These are phyloP conservation scores for Tenebrosternarchus preto DNA, from an alignment of 2,113 vertebrate species.

Conservation along the genomic window DNA sequence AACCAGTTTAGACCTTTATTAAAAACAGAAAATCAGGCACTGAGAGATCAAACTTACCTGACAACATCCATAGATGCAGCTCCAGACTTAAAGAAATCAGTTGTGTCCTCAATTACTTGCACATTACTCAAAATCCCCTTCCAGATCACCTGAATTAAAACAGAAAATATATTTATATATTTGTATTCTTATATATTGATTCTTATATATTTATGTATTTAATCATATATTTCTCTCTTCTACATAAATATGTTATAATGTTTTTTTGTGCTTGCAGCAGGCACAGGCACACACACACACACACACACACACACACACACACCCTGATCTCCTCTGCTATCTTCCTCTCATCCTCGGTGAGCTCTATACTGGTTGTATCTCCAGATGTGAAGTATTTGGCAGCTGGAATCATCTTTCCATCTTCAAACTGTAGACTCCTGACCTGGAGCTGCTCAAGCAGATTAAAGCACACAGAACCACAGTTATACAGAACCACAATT, in stretches of 20 bases:
- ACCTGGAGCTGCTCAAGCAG: constrained; percentile 75
- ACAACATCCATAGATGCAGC: constrained; percentile 89
- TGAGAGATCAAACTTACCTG: constrained; percentile 68
- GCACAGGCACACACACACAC: constrained; percentile 49
- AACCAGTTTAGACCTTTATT: background rate
- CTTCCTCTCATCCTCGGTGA: constrained; percentile 76
- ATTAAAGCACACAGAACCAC: background rate
- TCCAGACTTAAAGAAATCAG: constrained; percentile 88
- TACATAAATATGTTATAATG: constrained; percentile 74
- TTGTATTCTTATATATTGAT: too few relatives aligned
- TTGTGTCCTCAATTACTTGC: constrained; percentile 75
- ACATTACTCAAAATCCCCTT: constrained; percentile 80
- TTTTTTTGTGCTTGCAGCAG: background rate
- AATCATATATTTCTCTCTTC: constrained; percentile 65
- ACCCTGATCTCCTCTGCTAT: constrained; percentile 79
- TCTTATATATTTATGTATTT: background rate
- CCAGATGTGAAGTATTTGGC: constrained; percentile 76
- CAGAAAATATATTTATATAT: background rate
- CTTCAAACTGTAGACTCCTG: constrained; percentile 83
- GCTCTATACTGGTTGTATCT: constrained; percentile 71
- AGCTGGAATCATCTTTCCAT: constrained; percentile 84
- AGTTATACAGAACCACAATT: background rate
- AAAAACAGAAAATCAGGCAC: background rate
- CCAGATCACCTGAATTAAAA: constrained; percentile 76
- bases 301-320: constrained; percentile 6